Base-by-base conservation (phyloP, 1,140 invertebrate species). In the Drosophila kepulauana region DNA sequence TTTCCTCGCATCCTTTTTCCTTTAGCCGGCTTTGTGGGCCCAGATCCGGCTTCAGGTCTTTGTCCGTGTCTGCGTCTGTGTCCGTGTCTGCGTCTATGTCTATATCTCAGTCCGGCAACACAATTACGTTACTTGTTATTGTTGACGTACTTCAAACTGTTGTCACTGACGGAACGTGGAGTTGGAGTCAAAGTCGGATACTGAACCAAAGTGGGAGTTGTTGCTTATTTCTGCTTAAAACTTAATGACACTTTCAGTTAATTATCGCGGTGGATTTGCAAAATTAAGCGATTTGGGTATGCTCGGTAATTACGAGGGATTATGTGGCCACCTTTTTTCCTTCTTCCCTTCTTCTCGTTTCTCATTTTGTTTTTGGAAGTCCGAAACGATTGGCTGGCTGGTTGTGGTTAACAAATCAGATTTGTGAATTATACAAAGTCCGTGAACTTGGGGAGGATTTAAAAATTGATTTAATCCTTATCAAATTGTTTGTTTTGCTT, bases 261-360 rank as follows among this genome's bases (percentile, higher is more conserved):
- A 89, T 89, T 89, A 89, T 89, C 85, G 85, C 81, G 85, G 85
- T 89, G 85, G 81, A 90, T 89, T 89, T 90, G 85, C 85, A 85
- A 89, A 89, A 89, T 89, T 89, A 89, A 85, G 85, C 85, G 86
- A 89, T 89, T 89, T 78, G 78, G 81, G 78, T 75, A 81, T 65
- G 62, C 49, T 65, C 62, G 20, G 62, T 90, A 85, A 89, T 89
- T 89, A 89, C 81, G 65, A 68, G 71, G 75, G 81, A 85, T 89
- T 85, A 89, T 84, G 71, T 76, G 65, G 79, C 72, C 52, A 61
- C 30, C 57, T 52, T 76, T 30, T 48, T 30, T 52, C 33, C 57
- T n/a, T 30, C 25, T 30, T 43, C 59, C 38, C 33, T 15, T 63
- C 43, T 41, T 41, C 15, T n/a, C 3, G 45, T 51, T 64, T 54